These are phyloP conservation scores for Drosophila putrida DNA, from an alignment of 2,888 invertebrate genomes.

Conservation along the genomic window DNA sequence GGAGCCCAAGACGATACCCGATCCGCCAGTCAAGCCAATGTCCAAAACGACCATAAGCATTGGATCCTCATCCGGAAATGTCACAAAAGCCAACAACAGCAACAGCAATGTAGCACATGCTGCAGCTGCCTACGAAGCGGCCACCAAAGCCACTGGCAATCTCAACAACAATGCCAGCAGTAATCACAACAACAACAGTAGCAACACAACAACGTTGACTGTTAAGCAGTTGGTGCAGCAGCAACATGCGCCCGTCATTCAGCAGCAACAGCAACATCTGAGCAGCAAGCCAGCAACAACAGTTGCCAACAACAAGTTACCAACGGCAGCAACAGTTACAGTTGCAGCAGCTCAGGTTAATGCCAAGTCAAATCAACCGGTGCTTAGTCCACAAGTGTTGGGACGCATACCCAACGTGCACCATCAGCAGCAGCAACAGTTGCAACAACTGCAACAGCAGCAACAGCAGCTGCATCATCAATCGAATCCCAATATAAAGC, in stretches of 20 bases:
- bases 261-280: conserved; percentile 84
- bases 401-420: conserved; percentile 77
- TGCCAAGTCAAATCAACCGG: conserved; percentile 47
- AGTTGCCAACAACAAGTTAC: conserved; percentile 28
- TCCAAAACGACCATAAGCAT: conserved; percentile 76
- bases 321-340: conserved; percentile 31
- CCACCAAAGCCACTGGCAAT: conserved; percentile 50
- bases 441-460: conserved; percentile 42
- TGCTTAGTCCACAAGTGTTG: conserved; percentile 68
- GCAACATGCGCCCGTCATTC: conserved; percentile 81
- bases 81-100: conserved; percentile 21
- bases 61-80: conserved; percentile 43
- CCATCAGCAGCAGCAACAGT: conserved; percentile 68
- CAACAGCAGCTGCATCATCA: conserved; percentile 72
- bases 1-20: conserved; percentile 78
- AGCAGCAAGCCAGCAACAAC: conserved; percentile 44
- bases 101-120: conserved; percentile 66
- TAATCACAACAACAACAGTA: conserved; percentile 53
- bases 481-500: conserved; percentile 82
- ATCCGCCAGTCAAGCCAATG: conserved; percentile 61
- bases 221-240: conserved; percentile 83
- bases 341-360: conserved; percentile 54
- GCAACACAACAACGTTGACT: conserved; percentile 74
- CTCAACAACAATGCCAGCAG: conserved; percentile 52
- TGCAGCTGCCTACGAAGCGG: conserved; percentile 75